Base-by-base conservation (phyloP, 2,113 vertebrate species). In the Redunca redunca region DNA sequence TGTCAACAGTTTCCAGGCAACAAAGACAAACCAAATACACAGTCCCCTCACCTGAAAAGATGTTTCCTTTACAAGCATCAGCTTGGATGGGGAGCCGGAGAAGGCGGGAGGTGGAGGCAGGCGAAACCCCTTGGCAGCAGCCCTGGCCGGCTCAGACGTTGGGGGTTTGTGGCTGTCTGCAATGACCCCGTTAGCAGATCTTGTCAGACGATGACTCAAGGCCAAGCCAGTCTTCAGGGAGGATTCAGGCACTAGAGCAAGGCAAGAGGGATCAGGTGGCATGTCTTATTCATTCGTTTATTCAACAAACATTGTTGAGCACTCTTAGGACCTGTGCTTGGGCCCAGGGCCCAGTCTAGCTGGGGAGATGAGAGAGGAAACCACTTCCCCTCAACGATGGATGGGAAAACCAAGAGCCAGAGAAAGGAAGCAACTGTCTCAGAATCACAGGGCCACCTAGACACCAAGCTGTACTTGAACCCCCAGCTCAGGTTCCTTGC, bases 1-100 rank as follows among this genome's bases (percentile, higher is more conserved):
- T 96, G 96, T 97, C 98, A 97, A 95, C 88, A 98, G 97, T 94
- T 88, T 94, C 97, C 97, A 96, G 89, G 95, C 95, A 98, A 95
- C 96, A 88, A 57, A 93, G 93, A 91, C 91, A 90, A 95, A 78
- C 36, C 90, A 86, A 80, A 92, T 19, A 92, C 43, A 88, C 33
- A 46, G 58, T 10, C 15, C 48, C 80, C 78, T 93, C 95, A 86
- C 94, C 88, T 67, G 89, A 74, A 53, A 85, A 94, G 95, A 86
- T 40, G 77, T 60, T 95, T 90, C 88, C 95, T 94, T 53, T 48
- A 64, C 85, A 67, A 86, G 87, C 53, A 53, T 17, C 9, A 12
- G 74, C 94, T 80, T 78, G 91, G 64, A 67, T 19, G 11, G 50
- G 80, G 40, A 40, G 40, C 6, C 0, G 0, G 50, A 15, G 13